Evolutionary conservation across 2,113 vertebrate species (phyloP).

Genomic region (Oryzias melastigma): DNA sequence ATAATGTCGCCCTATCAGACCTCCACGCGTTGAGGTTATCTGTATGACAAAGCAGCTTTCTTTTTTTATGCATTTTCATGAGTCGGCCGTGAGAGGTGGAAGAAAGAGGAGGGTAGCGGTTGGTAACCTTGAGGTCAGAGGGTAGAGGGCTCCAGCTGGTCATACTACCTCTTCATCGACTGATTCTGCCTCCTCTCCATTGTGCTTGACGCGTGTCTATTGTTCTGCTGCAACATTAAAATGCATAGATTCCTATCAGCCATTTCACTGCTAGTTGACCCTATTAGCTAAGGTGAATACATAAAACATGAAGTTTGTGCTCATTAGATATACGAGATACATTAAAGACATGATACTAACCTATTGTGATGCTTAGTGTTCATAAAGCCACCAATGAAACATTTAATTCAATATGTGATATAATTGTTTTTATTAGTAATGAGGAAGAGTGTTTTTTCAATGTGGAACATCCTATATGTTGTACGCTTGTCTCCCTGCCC

Average conservation of each 20-base stretch:
- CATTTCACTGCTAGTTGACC: conserved; percentile 74
- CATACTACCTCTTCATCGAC: conserved; percentile 70
- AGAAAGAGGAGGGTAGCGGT: conserved; percentile 62
- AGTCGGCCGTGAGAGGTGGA: conserved; percentile 59
- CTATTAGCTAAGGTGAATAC: conserved; percentile 68
- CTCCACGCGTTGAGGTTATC: conserved; percentile 65
- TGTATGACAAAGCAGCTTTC: conserved; percentile 73
- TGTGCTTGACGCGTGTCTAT: conserved; percentile 72
- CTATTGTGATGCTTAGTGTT: conserved; percentile 26
- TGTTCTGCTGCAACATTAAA: conserved; percentile 70
- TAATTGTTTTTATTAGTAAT: conserved; percentile 33
- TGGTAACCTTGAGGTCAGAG: conserved; percentile 75
- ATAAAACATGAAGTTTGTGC: conserved; percentile 70
- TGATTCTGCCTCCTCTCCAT: conserved; percentile 67
- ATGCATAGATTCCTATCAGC: conserved; percentile 66
- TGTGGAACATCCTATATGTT: conserved; percentile 59
- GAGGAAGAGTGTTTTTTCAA: conserved; percentile 41
- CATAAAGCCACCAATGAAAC: conserved; percentile 38
- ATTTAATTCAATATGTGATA: conserved; percentile 27
- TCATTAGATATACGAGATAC: conserved; percentile 50
- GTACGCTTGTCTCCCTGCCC: conserved; percentile 62
- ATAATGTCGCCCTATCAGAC: conserved; percentile 57
- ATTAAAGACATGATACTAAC: conserved; percentile 19
- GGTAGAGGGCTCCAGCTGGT: conserved; percentile 77
- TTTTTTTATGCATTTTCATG: conserved; percentile 71